Base-by-base conservation (phyloP, 1,140 invertebrate genomes). In the Frieseomelitta varia region DNA sequence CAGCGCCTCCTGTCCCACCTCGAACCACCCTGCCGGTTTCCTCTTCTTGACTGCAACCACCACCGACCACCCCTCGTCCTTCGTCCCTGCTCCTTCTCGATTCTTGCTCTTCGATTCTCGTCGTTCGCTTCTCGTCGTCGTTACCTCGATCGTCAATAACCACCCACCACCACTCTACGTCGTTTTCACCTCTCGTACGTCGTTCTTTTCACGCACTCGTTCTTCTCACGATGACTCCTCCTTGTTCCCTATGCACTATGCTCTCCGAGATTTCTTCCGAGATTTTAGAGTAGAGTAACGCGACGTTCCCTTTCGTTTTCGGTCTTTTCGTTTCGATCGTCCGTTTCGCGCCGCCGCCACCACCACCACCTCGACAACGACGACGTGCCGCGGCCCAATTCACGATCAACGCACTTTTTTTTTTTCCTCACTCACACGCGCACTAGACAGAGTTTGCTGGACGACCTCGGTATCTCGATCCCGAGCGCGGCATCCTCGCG, bases 1-100 rank as follows among this genome's bases (percentile, higher is more conserved):
- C 93, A 93, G 92, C 93, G 90, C 92, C 93, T 92, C 91, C 93
- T 79, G 93, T 92, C 92, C 93, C 93, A 90, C 93, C 93, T 89
- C 93, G 93, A 94, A 94, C 93, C 94, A 94, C 93, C 93, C 93
- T 94, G 93, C 87, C 90, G 91, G 90, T 87, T 90, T 91, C 81
- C 85, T 72, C 71, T 85, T 74, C 77, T 63, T 68, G 76, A 1
- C 4, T 72, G 82, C 61, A 82, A 73, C n/a, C 76, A 84, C 74
- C 81, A 68, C 79, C 81, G 81, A 34, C 58, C 61, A 55, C 68
- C 39, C 76, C 47, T 24, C 47, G 55, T 17, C 24, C 51, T 15
- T 2, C 24, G 39, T 19, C 21, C 56, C 51, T 67, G 10, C 55
- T 75, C 24, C 55, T 17, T 15, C 10, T 15, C n/a, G 58, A n/a